Conservation (phyloP, 2,113 vertebrate genomes). For the Lagopus muta region DNA sequence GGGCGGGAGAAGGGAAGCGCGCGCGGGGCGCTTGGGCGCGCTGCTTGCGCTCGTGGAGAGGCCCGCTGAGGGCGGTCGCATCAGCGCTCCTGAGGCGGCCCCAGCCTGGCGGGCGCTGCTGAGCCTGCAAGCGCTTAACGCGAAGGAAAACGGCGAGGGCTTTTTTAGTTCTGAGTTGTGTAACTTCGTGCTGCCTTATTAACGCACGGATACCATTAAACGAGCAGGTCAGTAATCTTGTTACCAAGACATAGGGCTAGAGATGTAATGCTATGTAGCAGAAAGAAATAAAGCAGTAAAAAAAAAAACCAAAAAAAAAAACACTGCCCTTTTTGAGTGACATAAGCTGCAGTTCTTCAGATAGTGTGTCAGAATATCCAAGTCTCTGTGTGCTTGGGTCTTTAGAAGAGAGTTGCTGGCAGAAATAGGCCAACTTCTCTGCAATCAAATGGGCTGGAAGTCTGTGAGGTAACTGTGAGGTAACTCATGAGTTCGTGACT, state of each 20-base stretch:
- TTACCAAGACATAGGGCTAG: neutral
- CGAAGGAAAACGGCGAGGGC: neutral
- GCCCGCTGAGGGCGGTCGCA: neutral
- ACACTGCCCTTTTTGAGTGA: too few species aligned
- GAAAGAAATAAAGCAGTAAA: neutral
- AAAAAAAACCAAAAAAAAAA: neutral
- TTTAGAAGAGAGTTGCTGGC: neutral
- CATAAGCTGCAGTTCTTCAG: neutral
- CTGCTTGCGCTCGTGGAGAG: neutral
- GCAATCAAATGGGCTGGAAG: neutral
- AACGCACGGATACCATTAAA: neutral
- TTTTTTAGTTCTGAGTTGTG: neutral
- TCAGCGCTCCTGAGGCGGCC: too few species aligned
- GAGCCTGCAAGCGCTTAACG: neutral
- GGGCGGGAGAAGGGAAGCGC: neutral
- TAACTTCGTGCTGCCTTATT: neutral
- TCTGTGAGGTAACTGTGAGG: neutral
- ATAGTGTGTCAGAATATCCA: neutral
- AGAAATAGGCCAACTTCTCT: neutral
- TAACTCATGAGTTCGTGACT: neutral
- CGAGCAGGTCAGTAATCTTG: neutral
- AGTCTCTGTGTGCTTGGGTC: neutral
- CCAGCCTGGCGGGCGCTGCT: neutral
- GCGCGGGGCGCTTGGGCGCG: too few species aligned
- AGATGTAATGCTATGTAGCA: neutral